Conservation (phyloP, 2,113 vertebrate genomes). For the Microcebus griseorufus region DNA sequence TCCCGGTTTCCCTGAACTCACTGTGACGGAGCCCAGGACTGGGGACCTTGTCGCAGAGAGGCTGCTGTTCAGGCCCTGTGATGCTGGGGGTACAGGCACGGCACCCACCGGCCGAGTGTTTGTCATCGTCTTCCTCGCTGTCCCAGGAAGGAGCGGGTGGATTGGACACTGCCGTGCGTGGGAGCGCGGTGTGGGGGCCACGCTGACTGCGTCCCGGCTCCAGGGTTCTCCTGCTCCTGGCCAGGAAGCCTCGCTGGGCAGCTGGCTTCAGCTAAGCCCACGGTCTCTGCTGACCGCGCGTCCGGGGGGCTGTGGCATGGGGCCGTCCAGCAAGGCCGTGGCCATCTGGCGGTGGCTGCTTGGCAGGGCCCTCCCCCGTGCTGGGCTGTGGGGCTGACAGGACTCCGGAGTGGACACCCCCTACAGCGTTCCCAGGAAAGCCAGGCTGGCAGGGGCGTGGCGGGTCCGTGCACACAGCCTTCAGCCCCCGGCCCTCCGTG, state of each 20-base stretch:
- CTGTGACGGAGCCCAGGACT: too few relatives aligned
- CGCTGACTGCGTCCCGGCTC: accelerated
- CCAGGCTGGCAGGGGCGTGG: background rate
- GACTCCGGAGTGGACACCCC: background rate
- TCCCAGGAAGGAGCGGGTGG: accelerated
- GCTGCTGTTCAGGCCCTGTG: background rate
- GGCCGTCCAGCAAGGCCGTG: background rate
- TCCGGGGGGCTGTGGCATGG: background rate
- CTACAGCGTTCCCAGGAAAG: background rate
- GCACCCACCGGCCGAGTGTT: background rate
- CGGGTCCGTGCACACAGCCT: accelerated
- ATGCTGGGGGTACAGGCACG: background rate
- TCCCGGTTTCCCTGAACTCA: background rate
- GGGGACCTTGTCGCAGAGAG: background rate
- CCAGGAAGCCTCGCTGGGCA: accelerated
- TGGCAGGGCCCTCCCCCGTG: background rate
- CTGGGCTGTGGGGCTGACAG: background rate
- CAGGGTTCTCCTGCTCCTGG: background rate
- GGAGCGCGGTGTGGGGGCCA: background rate
- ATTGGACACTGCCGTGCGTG: background rate
- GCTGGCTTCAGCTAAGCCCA: background rate
- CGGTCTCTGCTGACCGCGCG: background rate
- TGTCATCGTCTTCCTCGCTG: accelerated
- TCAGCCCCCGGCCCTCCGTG: background rate
- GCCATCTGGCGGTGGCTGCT: background rate